Percentiles rank a stretch among this genome's conserved stretches.
phyloP scores from a whole-genome alignment of 2,888 invertebrate genomes.

The Lycaena phlaeas region DNA sequence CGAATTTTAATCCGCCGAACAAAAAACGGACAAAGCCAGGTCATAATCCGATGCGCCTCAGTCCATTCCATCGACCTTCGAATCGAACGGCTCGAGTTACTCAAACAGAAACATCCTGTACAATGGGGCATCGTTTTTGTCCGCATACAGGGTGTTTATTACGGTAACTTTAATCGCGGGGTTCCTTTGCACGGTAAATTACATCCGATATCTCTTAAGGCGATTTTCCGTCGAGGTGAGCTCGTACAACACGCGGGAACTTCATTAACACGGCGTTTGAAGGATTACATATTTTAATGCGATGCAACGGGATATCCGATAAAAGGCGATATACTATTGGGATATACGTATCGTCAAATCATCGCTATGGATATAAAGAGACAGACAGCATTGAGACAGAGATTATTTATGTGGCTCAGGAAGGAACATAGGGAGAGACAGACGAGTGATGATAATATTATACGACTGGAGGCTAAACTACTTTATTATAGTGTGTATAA shows the following conservation, averaged over 20 bases:
- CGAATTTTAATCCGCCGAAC: conserved; percentile 11
- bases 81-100: conserved; percentile 25
- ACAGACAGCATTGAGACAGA: too few species aligned
- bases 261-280: background rate
- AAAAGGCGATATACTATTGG: too few species aligned
- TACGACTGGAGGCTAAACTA: too few species aligned
- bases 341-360: too few species aligned
- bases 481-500: too few species aligned
- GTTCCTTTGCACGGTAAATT: background rate
- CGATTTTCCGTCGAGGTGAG: background rate
- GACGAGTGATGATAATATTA: too few species aligned
- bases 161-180: background rate
- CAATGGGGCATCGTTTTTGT: conserved; percentile 10
- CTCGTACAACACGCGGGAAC: background rate
- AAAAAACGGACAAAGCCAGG: conserved; percentile 11
- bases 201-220: background rate
- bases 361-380: too few species aligned
- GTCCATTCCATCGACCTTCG: conserved; percentile 21
- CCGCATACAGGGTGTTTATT: conserved; percentile 10
- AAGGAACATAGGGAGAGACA: too few species aligned
- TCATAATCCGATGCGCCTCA: conserved; percentile 18
- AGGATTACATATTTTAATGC: background rate
- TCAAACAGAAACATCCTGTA: conserved; percentile 23
- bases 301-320: too few species aligned
- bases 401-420: too few species aligned